Evolutionary conservation across 2,888 invertebrate species (phyloP).

Genomic region (Ethmia dodecea): DNA sequence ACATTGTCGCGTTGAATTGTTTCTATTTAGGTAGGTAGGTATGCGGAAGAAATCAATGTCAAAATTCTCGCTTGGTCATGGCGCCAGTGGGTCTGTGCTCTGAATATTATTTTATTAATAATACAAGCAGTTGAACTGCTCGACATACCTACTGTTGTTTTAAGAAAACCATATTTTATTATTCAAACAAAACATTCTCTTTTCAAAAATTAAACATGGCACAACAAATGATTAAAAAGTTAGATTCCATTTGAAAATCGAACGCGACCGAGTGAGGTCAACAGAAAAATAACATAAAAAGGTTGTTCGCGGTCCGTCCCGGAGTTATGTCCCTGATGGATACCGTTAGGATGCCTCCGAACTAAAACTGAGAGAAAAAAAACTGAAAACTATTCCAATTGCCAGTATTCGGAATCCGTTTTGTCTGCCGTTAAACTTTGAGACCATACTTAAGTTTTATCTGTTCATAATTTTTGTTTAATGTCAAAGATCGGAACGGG

Average conservation of each 20-base stretch:
- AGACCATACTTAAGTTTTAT: too few species aligned
- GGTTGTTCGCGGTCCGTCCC: conserved; percentile 53
- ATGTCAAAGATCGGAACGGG: too few species aligned
- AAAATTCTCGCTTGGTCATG: conserved; percentile 6
- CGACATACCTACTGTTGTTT: too few species aligned
- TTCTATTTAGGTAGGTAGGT: conserved; percentile 2
- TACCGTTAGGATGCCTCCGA: conserved; percentile 74
- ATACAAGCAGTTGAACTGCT: too few species aligned
- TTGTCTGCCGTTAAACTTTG: conserved; percentile 60
- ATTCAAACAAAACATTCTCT: too few species aligned
- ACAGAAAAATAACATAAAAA: conserved; percentile 65
- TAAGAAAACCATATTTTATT: too few species aligned
- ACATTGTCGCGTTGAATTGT: neutral
- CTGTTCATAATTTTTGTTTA: too few species aligned
- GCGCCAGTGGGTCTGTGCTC: conserved; percentile 7
- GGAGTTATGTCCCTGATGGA: conserved; percentile 65
- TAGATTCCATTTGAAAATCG: conserved; percentile 48
- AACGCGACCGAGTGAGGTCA: conserved; percentile 58
- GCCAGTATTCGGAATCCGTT: conserved; percentile 73
- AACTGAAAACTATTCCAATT: conserved; percentile 74
- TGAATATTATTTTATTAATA: neutral
- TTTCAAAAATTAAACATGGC: too few species aligned
- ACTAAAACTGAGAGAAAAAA: conserved; percentile 55
- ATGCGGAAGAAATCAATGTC: conserved; percentile 13
- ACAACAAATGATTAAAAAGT: conserved; percentile 28